These are phyloP conservation scores for Sceliomorpha sp. DNA, from an alignment of 2,888 invertebrate species.

Conservation along the genomic window DNA sequence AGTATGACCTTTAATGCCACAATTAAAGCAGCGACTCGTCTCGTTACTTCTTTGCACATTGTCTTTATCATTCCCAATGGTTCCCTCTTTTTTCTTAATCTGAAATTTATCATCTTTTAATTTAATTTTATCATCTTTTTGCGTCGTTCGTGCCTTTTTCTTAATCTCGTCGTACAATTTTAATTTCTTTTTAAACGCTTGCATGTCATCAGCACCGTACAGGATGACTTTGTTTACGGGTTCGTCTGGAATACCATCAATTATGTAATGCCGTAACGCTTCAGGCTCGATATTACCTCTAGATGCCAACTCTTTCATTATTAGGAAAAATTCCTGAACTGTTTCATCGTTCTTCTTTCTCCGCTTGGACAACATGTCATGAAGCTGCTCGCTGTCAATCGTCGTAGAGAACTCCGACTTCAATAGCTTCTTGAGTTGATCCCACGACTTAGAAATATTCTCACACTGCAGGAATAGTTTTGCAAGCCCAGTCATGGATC, in stretches of 20 bases:
- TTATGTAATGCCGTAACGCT: constrained; percentile 29
- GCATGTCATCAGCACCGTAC: constrained; percentile 4
- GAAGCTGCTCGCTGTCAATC: constrained; percentile 11
- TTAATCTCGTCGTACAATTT: constrained; percentile 10
- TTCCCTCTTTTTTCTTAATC: background rate
- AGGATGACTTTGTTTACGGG: constrained; percentile 9
- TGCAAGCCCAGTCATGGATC: constrained; percentile 23
- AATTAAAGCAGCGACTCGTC: constrained; percentile 5
- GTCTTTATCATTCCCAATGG: background rate
- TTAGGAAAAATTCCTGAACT: constrained; percentile 27
- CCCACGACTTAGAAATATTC: constrained; percentile 13
- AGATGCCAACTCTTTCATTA: constrained; percentile 27
- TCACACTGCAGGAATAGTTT: constrained; percentile 18
- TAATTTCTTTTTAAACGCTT: constrained; percentile 14
- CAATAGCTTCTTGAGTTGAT: background rate
- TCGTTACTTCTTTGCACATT: background rate
- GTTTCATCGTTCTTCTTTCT: constrained; percentile 11
- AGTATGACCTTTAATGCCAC: constrained; percentile 1
- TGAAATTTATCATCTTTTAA: too few species aligned
- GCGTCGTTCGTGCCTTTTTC: background rate
- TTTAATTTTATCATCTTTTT: background rate
- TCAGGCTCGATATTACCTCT: constrained; percentile 19
- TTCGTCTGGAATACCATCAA: constrained; percentile 8
- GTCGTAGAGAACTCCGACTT: constrained; percentile 13
- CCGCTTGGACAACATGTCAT: constrained; percentile 1